These are phyloP conservation scores for Thinocorus orbignyianus DNA, from an alignment of 2,113 vertebrate species.

Conservation along the genomic window DNA sequence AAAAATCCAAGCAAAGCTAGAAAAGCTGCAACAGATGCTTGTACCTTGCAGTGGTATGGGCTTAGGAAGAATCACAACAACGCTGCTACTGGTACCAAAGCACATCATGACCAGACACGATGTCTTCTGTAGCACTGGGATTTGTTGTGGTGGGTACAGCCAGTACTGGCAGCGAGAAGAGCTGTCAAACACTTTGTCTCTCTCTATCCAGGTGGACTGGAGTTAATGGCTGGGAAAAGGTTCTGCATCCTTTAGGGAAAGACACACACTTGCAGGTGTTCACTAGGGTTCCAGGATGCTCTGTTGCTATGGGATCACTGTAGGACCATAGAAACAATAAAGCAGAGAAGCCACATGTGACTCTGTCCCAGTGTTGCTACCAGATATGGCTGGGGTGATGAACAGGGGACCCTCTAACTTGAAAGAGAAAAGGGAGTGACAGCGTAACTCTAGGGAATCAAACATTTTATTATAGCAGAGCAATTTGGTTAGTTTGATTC, in stretches of 20 bases:
- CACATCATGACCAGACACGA: accelerated
- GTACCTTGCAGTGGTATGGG: background rate
- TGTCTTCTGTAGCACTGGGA: background rate
- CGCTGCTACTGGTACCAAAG: background rate
- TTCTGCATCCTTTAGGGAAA: background rate
- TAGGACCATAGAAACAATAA: background rate
- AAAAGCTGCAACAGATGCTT: background rate
- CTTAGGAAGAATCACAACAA: background rate
- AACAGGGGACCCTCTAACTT: background rate
- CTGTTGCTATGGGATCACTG: background rate
- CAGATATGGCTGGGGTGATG: background rate
- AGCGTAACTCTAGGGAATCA: background rate
- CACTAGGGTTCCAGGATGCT: background rate
- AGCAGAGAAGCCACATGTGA: background rate
- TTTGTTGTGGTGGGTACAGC: background rate
- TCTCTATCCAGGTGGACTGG: background rate
- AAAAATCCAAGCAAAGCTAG: background rate
- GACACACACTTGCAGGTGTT: background rate
- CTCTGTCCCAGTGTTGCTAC: background rate
- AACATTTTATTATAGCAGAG: background rate
- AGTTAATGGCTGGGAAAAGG: background rate
- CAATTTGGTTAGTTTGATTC: background rate
- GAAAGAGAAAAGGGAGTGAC: background rate
- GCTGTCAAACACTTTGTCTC: background rate
- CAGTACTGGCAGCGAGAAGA: background rate